phyloP scores from a whole-genome alignment of 2,113 vertebrate genomes.

The Gymnocephalus cernua region DNA sequence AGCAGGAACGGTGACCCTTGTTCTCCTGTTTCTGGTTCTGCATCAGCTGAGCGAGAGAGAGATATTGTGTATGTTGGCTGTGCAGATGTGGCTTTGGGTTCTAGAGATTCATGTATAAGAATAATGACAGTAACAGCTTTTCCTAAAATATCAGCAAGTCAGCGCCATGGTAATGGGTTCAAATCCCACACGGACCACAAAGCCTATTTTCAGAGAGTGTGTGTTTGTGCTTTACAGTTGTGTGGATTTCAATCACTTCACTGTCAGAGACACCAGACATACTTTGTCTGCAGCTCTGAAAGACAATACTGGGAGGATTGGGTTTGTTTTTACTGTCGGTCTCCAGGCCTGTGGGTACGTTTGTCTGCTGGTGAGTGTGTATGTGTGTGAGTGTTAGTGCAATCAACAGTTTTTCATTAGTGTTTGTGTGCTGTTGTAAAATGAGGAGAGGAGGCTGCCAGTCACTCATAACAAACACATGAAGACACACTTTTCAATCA shows the following conservation, averaged over 20 bases:
- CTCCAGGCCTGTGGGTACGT: conserved; percentile 23
- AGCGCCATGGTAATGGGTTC: conserved; percentile 31
- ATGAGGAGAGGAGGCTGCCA: conserved; percentile 31
- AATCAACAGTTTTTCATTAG: conserved; percentile 42
- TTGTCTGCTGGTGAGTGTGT: conserved; percentile 14
- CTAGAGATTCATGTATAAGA: background rate
- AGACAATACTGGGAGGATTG: conserved; percentile 39
- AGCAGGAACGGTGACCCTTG: background rate
- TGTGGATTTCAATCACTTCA: conserved; percentile 34
- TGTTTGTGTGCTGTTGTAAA: conserved; percentile 37
- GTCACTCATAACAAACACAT: conserved; percentile 32
- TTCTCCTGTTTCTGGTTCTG: background rate
- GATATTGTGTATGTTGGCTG: background rate
- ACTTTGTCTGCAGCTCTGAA: conserved; percentile 38
- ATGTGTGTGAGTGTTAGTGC: conserved; percentile 1
- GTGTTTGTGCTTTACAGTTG: conserved; percentile 4
- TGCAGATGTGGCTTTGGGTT: conserved; percentile 16
- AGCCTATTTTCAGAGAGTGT: conserved; percentile 48
- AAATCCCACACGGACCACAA: conserved; percentile 42
- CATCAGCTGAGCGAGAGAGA: background rate
- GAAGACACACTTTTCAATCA: conserved; percentile 23
- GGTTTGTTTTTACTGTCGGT: conserved; percentile 52
- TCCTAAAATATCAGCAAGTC: conserved; percentile 48
- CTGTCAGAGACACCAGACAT: conserved; percentile 40
- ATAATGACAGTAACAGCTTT: conserved; percentile 38